Evolutionary conservation across 2,888 invertebrate genomes (phyloP), one percentile per base, ranked within the genome.

Genomic region (Calameuta filiformis): DNA sequence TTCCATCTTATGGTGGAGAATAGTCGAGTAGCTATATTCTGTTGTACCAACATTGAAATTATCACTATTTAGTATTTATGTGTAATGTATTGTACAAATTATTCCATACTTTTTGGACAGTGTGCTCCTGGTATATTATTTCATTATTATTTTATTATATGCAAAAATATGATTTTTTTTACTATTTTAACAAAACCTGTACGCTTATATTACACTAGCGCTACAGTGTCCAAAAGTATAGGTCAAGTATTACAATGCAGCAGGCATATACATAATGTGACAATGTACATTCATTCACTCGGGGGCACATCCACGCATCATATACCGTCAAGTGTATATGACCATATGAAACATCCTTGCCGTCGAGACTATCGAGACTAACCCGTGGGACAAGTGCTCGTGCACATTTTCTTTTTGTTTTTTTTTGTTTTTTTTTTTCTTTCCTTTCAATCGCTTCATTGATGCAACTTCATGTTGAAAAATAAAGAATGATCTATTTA

Each of bases 31-130:
- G 82, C 85, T 87, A 87, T 88, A 89, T 88, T 89, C 81, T 88
- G 88, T 88, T 89, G 89, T 88, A 89, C 86, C 89, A 88, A 87
- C 88, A 89, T 87, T 88, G 86, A 86, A 89, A 88, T 88, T 88
- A 89, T 88, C 85, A 82, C 85, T 87, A 87, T 86, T 80, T 79
- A 85, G 81, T 82, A 81, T 83, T 84, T 84, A 87, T 84, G 84
- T 85, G 88, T 88, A 88, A 87, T 88, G 82, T 88, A 90, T 88
- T 86, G 86, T 89, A 90, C 89, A 90, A 90, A 89, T 89, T 86
- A 87, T 87, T 89, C 86, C 87, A 90, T 89, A 90, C 89, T 86
- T 87, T 89, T 90, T 88, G 88, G 90, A 90, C 89, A 90, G 85
- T 87, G 89, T 84, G 86, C 87, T 87, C 84, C 79, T 83, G 82